Conservation (phyloP, 2,113 vertebrate species). For the Callithrix jacchus region DNA sequence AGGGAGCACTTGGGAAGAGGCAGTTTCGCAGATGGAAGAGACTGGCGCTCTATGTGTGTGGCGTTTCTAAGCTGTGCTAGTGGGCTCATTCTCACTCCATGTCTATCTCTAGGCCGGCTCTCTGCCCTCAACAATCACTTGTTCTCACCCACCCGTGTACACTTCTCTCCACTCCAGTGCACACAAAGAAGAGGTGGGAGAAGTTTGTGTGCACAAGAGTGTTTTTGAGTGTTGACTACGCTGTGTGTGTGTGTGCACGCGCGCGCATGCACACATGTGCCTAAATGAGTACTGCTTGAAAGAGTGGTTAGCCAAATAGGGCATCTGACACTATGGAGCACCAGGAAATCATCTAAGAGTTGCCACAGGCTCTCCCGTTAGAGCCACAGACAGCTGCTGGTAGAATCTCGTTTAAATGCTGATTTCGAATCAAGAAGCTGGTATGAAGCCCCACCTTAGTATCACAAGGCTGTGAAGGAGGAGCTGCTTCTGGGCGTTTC, state of each 20-base stretch:
- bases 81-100: neutral
- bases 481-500: neutral
- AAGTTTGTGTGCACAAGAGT: no score
- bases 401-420: neutral
- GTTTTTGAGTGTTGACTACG: neutral
- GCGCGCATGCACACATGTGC: neutral
- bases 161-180: fast-evolving
- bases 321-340: neutral
- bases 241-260: neutral
- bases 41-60: fast-evolving
- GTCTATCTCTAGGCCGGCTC: fast-evolving
- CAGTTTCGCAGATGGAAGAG: neutral
- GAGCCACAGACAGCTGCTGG: neutral
- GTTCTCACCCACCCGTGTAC: neutral
- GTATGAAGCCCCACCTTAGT: neutral
- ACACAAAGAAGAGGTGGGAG: neutral
- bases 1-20: neutral
- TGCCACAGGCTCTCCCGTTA: neutral
- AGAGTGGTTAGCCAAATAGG: neutral
- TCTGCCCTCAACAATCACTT: neutral
- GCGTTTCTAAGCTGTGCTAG: neutral
- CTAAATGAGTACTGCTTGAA: neutral
- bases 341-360: neutral
- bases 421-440: neutral
- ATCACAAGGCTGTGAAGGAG: neutral